phyloP scores from a whole-genome alignment of 2,113 vertebrate genomes.

The Microtus oregoni region DNA sequence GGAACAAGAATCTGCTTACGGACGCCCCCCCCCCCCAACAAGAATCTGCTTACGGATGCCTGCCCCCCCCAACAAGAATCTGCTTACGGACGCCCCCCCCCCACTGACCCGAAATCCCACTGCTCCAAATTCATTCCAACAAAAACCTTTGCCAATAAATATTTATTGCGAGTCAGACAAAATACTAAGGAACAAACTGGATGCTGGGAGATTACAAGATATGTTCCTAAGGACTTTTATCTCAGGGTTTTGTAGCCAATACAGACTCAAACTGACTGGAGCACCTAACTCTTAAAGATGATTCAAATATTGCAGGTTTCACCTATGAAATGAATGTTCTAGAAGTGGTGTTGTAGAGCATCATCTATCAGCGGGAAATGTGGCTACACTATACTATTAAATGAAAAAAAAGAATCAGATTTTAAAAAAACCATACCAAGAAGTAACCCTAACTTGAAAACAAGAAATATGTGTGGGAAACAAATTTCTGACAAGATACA shows the following conservation, averaged over 20 bases:
- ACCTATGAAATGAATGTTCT: constrained; percentile 19
- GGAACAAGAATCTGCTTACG: not conserved
- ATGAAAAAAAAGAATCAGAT: not conserved
- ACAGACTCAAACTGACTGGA: constrained; percentile 29
- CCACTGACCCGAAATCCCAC: constrained; percentile 14
- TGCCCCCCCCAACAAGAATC: no score
- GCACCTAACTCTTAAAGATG: not conserved
- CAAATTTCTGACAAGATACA: not conserved
- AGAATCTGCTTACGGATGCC: no score
- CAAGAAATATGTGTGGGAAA: not conserved
- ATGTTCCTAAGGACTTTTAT: not conserved
- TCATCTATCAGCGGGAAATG: constrained; percentile 39
- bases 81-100: no score
- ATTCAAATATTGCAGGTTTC: constrained; percentile 24
- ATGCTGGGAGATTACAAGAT: not conserved
- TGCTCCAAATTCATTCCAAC: constrained; percentile 16
- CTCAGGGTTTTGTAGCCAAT: not conserved
- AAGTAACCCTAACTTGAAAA: constrained; percentile 40
- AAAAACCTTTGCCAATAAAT: constrained; percentile 28
- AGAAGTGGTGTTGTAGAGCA: not conserved
- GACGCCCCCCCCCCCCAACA: not conserved
- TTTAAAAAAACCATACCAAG: not conserved
- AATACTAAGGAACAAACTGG: not conserved
- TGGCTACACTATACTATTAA: not conserved
- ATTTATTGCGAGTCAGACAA: constrained; percentile 2